A percentile compares a stretch with the other conserved stretches of the same genome.
phyloP scores from a whole-genome alignment of 2,113 vertebrate species.

The Piprites chloris region DNA sequence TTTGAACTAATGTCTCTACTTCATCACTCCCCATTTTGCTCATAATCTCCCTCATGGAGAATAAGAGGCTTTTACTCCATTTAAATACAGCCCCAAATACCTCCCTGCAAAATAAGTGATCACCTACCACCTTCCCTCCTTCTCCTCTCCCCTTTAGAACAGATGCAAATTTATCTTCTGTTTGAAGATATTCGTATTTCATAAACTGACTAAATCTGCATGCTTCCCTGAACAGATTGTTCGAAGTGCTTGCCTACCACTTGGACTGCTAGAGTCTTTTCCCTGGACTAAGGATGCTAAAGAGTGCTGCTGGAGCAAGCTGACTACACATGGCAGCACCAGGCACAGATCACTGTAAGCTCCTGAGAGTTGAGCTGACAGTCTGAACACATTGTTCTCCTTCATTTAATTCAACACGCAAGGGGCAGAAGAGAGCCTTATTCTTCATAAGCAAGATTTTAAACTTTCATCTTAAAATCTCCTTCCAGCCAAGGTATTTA shows the following conservation, averaged over 20 bases:
- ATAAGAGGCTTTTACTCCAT: background rate
- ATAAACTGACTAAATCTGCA: rapidly evolving
- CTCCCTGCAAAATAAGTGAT: background rate
- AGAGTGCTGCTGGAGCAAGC: background rate
- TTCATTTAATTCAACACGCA: background rate
- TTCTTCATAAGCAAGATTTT: background rate
- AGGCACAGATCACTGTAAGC: background rate
- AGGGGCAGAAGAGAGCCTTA: background rate
- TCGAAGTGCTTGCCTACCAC: background rate
- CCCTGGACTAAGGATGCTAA: background rate
- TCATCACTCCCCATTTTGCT: background rate
- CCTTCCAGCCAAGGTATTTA: background rate
- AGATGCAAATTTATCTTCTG: background rate
- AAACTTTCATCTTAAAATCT: background rate
- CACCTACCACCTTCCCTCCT: background rate
- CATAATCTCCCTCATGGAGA: background rate
- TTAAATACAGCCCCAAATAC: background rate
- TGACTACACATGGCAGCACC: rapidly evolving
- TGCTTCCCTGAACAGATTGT: background rate
- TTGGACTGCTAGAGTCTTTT: background rate
- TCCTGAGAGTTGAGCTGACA: background rate
- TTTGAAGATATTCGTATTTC: background rate
- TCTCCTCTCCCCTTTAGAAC: background rate
- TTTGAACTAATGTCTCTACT: background rate
- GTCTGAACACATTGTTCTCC: background rate